Percentiles rank a stretch among this genome's conserved stretches.
Evolutionary conservation across 2,888 invertebrate species (phyloP).

Genomic region (Deilephila elpenor): DNA sequence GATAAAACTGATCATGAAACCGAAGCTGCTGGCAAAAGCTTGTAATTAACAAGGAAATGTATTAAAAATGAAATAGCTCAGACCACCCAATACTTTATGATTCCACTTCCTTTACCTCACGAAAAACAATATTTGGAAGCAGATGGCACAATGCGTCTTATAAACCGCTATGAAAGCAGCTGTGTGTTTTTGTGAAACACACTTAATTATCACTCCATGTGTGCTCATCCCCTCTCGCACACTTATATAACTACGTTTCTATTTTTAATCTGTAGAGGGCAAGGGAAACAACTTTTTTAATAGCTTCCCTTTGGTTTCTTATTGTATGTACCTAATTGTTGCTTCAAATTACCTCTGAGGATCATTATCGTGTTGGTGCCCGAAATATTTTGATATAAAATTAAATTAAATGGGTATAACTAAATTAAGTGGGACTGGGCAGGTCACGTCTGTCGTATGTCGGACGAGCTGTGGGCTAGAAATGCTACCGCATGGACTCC

Average conservation of each 20-base stretch:
- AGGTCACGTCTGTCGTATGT: too few species aligned
- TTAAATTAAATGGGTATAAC: too few species aligned
- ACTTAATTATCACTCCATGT: slow-evolving; percentile 52
- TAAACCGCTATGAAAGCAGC: slow-evolving; percentile 51
- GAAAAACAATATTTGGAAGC: slow-evolving; percentile 5
- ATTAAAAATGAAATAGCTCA: not conserved
- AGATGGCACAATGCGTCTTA: slow-evolving; percentile 36
- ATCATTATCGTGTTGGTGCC: too few species aligned
- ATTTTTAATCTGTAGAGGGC: slow-evolving; percentile 8
- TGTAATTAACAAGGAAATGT: too few species aligned
- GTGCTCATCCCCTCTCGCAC: slow-evolving; percentile 37
- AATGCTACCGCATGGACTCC: too few species aligned
- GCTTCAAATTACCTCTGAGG: not conserved
- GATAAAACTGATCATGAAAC: too few species aligned
- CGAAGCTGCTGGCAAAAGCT: too few species aligned
- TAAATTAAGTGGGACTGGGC: too few species aligned
- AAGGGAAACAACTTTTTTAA: slow-evolving; percentile 20
- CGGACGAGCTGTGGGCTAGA: too few species aligned
- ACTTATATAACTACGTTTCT: slow-evolving; percentile 34
- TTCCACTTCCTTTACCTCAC: not conserved
- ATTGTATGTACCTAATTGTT: not conserved
- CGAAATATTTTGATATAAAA: too few species aligned
- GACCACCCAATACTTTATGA: too few species aligned
- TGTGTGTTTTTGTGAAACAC: slow-evolving; percentile 37
- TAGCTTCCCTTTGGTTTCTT: slow-evolving; percentile 14